phyloP scores from a whole-genome alignment of 2,113 vertebrate species.

The Mesoclemmys tuberculata region DNA sequence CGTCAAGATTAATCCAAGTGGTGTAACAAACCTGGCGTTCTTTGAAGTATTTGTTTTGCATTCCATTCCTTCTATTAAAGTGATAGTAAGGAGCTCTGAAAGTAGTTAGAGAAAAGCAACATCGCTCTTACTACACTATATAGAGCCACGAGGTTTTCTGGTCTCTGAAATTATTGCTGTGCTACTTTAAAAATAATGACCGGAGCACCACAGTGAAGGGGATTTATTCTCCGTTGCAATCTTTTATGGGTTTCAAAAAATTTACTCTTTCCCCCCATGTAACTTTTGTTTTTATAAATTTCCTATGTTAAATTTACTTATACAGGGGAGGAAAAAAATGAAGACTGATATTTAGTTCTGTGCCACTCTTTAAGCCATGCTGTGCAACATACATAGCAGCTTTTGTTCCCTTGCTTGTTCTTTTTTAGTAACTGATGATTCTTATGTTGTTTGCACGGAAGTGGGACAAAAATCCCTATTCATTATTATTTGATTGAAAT shows the following conservation, averaged over 20 bases:
- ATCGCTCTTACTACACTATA: not conserved
- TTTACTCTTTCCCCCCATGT: fast-evolving
- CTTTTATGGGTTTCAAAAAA: not conserved
- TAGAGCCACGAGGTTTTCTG: not conserved
- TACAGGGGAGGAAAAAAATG: not conserved
- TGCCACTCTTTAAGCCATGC: not conserved
- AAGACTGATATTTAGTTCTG: not conserved
- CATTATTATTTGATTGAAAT: conserved; percentile 25
- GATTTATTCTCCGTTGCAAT: conserved; percentile 35
- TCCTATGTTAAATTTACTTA: conserved; percentile 20
- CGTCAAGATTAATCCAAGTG: not conserved
- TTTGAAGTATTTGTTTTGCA: not conserved
- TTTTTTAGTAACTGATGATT: not conserved
- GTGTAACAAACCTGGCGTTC: not conserved
- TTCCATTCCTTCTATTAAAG: not conserved
- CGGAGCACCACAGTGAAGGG: not conserved
- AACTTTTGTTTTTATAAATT: conserved; percentile 52
- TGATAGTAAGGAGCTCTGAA: not conserved
- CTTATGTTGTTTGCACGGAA: not conserved
- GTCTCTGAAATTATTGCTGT: not conserved
- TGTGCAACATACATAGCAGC: not conserved
- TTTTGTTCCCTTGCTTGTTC: not conserved
- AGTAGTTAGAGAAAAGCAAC: not conserved
- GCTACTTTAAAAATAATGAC: not conserved
- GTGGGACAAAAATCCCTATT: not conserved